Conservation (phyloP, 2,888 invertebrate genomes). For the Epinotia demarniana region DNA sequence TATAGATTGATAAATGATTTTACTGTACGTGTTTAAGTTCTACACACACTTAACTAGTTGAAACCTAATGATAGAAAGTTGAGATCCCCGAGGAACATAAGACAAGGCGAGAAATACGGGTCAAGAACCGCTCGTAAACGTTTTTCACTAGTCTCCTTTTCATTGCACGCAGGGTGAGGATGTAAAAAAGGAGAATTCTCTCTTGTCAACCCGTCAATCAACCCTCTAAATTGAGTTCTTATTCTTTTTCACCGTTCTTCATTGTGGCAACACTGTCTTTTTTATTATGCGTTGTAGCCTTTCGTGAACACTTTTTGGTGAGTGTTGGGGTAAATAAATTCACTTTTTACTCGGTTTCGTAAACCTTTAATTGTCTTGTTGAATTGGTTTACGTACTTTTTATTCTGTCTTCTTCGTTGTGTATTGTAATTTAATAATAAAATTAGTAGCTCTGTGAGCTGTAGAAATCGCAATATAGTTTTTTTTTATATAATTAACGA, state of each 20-base stretch:
- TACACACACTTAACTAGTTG: neutral
- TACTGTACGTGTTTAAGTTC: neutral
- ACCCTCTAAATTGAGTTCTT: slow-evolving; percentile 45
- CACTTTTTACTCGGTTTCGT: slow-evolving; percentile 20
- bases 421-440: no score
- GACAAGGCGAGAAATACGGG: slow-evolving; percentile 56
- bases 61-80: slow-evolving; percentile 2
- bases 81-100: slow-evolving; percentile 17
- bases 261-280: slow-evolving; percentile 40
- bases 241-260: slow-evolving; percentile 41
- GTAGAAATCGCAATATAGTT: no score
- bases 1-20: neutral
- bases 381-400: neutral
- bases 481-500: no score
- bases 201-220: slow-evolving; percentile 45
- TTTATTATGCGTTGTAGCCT: slow-evolving; percentile 18
- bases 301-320: slow-evolving; percentile 24
- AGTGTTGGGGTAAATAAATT: slow-evolving; percentile 34
- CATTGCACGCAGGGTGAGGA: slow-evolving; percentile 48
- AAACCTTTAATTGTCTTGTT: neutral
- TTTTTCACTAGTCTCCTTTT: slow-evolving; percentile 60
- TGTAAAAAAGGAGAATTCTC: slow-evolving; percentile 45
- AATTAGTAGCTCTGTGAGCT: no score
- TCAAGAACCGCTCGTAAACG: slow-evolving; percentile 54
- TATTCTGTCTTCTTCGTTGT: no score